Conservation (phyloP, 2,797 vertebrate genomes). For the Falco cherrug region DNA sequence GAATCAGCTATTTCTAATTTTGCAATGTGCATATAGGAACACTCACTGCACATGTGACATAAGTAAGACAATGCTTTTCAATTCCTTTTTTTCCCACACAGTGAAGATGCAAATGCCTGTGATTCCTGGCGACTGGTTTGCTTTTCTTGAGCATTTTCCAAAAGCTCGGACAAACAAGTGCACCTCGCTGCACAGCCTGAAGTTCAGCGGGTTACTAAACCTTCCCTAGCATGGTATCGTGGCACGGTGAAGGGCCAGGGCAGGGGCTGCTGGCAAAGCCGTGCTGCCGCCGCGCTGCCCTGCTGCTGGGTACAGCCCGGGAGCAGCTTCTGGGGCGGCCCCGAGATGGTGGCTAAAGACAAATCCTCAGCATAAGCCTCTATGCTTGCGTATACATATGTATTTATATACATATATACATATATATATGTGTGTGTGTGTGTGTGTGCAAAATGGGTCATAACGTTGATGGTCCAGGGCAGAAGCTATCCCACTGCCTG, state of each 20-base stretch:
- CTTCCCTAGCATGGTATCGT: accelerated
- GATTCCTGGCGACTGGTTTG: not conserved
- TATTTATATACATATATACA: not conserved
- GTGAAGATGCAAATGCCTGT: accelerated
- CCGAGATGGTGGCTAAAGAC: not conserved
- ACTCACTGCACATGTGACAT: not conserved
- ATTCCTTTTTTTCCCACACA: not conserved
- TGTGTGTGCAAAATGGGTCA: not conserved
- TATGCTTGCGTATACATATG: no score
- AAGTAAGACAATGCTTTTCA: not conserved
- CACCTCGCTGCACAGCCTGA: no score
- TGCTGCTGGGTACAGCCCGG: no score
- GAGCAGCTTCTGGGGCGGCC: not conserved
- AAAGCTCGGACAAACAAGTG: not conserved
- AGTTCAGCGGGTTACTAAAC: not conserved
- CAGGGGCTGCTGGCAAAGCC: not conserved
- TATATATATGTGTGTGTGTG: no score
- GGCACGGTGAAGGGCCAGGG: not conserved
- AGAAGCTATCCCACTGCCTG: not conserved
- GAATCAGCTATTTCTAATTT: not conserved
- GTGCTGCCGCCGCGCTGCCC: no score
- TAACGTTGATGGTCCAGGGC: not conserved
- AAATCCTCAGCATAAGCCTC: not conserved
- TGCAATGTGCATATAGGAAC: accelerated
- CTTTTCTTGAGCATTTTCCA: not conserved